Base-by-base conservation (phyloP, 1,140 invertebrate species). In the Eubasilissa regina region DNA sequence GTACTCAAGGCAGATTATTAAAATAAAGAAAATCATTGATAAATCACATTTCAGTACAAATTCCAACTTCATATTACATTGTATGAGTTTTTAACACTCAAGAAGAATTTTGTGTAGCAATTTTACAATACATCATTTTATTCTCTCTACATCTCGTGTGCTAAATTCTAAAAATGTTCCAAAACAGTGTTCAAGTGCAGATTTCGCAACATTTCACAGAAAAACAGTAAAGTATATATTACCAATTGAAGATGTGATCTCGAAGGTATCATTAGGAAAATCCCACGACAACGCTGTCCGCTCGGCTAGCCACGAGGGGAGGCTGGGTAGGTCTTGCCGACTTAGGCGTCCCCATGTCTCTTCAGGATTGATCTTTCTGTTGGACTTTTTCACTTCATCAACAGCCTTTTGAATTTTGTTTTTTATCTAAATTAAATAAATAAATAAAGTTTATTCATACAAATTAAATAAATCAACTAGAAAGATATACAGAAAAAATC, bases 351-450 rank as follows among this genome's bases (percentile, higher is more conserved):
- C 72, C 70, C 70, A 79, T 4, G 60, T 70, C 45, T 74, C 87
- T 58, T 89, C 88, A 83, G 89, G 87, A 86, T 86, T 87, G 66
- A 86, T 87, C 62, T 89, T 89, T 85, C 87, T 87, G 1, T 87
- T 85, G 25, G 87, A 78, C 83, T 88, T 89, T 78, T 89, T 89
- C 60, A 86, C 88, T 79, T 89, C 88, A 83, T 89, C 88, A 6
- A 89, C 89, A 80, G 87, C 88, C 85, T 89, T 89, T 4, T 89
- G 80, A 48, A 89, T 83, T 82, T 89, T 89, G 72, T 88, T 88
- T 80, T 87, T 88, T 53, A 89, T 89, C 89, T 89, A 83, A 80
- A 86, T 81, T 55, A 55, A n/a, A n/a, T n/a, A n/a, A n/a, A n/a
- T n/a, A n/a, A n/a, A n/a, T n/a, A n/a, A n/a, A n/a, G n/a, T n/a